phyloP scores from a whole-genome alignment of 2,888 invertebrate species.

The Dynastes tityus region DNA sequence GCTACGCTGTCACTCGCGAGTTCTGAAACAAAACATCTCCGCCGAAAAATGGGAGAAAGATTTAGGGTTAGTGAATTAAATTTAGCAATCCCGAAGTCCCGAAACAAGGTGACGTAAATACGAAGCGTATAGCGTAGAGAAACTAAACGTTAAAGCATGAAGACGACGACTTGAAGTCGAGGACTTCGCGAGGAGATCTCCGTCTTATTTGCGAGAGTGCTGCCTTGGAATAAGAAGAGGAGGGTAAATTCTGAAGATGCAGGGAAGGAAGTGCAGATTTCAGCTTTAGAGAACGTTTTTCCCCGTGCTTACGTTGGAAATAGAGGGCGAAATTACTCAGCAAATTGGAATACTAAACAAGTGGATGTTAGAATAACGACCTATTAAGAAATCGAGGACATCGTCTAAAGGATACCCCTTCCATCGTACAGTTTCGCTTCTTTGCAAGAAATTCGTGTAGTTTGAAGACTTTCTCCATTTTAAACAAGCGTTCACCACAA shows the following conservation, averaged over 20 bases:
- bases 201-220: neutral
- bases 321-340: conserved; percentile 57
- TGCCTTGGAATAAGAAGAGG: neutral
- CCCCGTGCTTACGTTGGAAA: neutral
- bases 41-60: conserved; percentile 26
- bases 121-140: neutral
- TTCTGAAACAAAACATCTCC: conserved; percentile 24
- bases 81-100: conserved; percentile 15
- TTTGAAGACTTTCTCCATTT: conserved; percentile 22
- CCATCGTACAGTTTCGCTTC: neutral
- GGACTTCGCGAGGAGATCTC: neutral
- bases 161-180: neutral
- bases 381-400: conserved; percentile 64
- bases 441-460: conserved; percentile 36
- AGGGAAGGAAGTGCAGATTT: conserved; percentile 34
- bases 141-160: conserved; percentile 17
- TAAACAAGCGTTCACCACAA: neutral
- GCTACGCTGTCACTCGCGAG: neutral
- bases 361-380: conserved; percentile 65
- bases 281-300: conserved; percentile 29
- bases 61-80: conserved; percentile 37
- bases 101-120: conserved; percentile 19
- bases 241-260: conserved; percentile 10
- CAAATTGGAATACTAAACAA: conserved; percentile 67
- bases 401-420: conserved; percentile 59